A percentile compares a stretch with the other conserved stretches of the same genome.
phyloP scores from a whole-genome alignment of 2,888 invertebrate species.

The Eudasyphora cyanicolor region DNA sequence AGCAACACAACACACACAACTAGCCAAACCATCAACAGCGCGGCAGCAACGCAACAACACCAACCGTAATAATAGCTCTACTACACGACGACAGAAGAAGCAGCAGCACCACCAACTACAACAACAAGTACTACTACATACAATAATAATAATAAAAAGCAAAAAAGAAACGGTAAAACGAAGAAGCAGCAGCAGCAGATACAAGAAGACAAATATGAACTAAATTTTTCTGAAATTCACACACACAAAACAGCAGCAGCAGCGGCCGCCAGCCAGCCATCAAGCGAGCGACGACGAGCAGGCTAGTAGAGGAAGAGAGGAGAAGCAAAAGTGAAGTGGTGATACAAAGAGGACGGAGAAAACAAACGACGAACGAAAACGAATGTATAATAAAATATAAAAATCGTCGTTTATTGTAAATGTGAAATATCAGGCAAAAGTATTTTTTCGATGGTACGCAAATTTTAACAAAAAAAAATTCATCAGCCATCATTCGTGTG shows the following conservation, averaged over 20 bases:
- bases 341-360: slow-evolving; percentile 58
- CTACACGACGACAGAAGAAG: slow-evolving; percentile 33
- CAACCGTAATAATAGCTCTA: slow-evolving; percentile 8
- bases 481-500: slow-evolving; percentile 27
- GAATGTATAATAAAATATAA: slow-evolving; percentile 52
- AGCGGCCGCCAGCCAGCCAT: too few species aligned
- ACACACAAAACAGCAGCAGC: slow-evolving; percentile 71
- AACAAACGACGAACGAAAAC: slow-evolving; percentile 62
- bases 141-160: slow-evolving; percentile 72
- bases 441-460: slow-evolving; percentile 56
- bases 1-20: slow-evolving; percentile 40
- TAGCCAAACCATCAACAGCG: slow-evolving; percentile 22
- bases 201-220: slow-evolving; percentile 69
- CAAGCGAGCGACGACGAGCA: slow-evolving; percentile 44
- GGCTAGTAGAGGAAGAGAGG: slow-evolving; percentile 64
- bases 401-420: slow-evolving; percentile 58
- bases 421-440: slow-evolving; percentile 52
- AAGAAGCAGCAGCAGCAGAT: slow-evolving; percentile 73
- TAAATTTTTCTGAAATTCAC: slow-evolving; percentile 68
- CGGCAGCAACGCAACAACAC: slow-evolving; percentile 23
- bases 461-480: slow-evolving; percentile 48
- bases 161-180: slow-evolving; percentile 77
- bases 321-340: slow-evolving; percentile 10
- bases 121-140: too few species aligned
- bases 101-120: slow-evolving; percentile 70